Percentiles rank a stretch among this genome's conserved stretches.
Conservation (phyloP, 2,888 invertebrate genomes). For the Sarcophaga rosellei region DNA sequence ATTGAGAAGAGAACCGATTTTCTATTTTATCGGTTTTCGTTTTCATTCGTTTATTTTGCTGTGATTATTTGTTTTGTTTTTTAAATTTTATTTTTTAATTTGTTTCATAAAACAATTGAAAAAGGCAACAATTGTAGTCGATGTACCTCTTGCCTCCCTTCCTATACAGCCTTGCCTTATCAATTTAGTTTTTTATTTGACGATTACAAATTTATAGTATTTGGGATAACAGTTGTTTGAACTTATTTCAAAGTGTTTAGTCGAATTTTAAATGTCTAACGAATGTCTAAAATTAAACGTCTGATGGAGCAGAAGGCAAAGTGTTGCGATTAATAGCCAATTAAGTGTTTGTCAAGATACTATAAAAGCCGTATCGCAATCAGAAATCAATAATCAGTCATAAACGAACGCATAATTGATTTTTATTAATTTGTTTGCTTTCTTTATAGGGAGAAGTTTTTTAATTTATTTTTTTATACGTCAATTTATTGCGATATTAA, state of each 20-base stretch:
- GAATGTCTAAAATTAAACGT: background rate
- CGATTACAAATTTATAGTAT: background rate
- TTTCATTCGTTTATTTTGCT: slow-evolving; percentile 60
- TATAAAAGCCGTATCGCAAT: too few species aligned
- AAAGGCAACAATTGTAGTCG: background rate
- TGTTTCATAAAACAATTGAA: background rate
- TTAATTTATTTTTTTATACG: too few species aligned
- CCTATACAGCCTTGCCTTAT: background rate
- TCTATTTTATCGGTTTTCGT: slow-evolving; percentile 44
- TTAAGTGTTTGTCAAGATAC: too few species aligned
- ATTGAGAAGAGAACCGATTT: background rate
- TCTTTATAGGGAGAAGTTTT: too few species aligned
- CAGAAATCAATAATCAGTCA: too few species aligned
- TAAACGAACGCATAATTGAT: too few species aligned
- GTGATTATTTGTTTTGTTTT: background rate
- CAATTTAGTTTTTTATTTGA: background rate
- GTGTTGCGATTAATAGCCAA: too few species aligned
- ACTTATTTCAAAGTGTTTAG: too few species aligned
- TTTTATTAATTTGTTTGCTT: too few species aligned
- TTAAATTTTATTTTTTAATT: background rate
- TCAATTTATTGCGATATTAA: too few species aligned
- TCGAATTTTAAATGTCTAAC: background rate
- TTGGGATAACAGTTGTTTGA: background rate
- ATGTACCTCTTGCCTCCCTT: background rate
- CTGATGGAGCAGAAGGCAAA: too few species aligned